Percentiles rank a stretch among this genome's conserved stretches.
phyloP scores from a whole-genome alignment of 2,888 invertebrate genomes.

The Sesamia inferens region DNA sequence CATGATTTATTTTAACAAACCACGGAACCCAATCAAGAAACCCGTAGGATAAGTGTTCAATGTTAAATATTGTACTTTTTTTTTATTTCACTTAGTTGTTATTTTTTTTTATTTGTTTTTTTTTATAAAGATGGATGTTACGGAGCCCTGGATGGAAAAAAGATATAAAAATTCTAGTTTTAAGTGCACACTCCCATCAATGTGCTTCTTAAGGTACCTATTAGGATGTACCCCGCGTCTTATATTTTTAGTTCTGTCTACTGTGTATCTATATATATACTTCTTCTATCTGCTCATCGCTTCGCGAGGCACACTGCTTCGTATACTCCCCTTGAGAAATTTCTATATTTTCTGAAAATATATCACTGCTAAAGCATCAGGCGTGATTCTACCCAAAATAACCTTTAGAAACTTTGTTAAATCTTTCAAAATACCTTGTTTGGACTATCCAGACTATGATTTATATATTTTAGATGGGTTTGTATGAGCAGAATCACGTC shows the following conservation, averaged over 20 bases:
- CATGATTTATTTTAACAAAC: slow-evolving; percentile 63
- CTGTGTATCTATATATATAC: slow-evolving; percentile 76
- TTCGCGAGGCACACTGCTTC: slow-evolving; percentile 88
- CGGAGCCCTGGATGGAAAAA: slow-evolving; percentile 86
- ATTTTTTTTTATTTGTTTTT: slow-evolving; percentile 69
- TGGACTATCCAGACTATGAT: neutral
- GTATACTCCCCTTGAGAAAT: slow-evolving; percentile 78
- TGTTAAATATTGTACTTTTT: slow-evolving; percentile 74
- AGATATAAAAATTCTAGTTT: slow-evolving; percentile 75
- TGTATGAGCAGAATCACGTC: slow-evolving; percentile 58
- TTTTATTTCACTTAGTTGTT: slow-evolving; percentile 58
- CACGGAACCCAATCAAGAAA: slow-evolving; percentile 62
- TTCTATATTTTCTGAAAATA: slow-evolving; percentile 74
- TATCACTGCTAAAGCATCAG: slow-evolving; percentile 76
- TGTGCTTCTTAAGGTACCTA: slow-evolving; percentile 86
- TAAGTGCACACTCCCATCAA: slow-evolving; percentile 89
- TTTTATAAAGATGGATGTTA: slow-evolving; percentile 72
- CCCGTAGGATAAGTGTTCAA: slow-evolving; percentile 76
- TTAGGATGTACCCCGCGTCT: slow-evolving; percentile 84
- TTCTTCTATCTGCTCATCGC: slow-evolving; percentile 82
- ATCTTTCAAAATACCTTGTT: neutral
- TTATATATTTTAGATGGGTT: neutral
- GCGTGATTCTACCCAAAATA: slow-evolving; percentile 73
- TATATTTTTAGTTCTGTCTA: slow-evolving; percentile 78
- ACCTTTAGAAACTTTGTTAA: neutral